Conservation (phyloP, 2,113 vertebrate species). For the Zeus faber region DNA sequence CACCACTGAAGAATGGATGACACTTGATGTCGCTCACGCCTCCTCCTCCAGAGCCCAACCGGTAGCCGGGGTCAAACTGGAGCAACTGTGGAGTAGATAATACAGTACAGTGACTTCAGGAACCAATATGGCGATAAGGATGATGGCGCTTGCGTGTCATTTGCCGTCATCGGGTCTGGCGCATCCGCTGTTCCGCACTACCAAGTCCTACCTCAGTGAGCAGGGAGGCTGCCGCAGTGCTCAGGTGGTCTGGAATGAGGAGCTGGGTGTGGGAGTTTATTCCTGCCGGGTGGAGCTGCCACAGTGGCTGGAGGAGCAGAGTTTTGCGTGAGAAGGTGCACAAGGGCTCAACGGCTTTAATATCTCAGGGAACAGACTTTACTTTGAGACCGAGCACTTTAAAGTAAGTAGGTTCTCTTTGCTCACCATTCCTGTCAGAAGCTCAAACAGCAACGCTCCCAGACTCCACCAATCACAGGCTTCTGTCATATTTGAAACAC, state of each 20-base stretch:
- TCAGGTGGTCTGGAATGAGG: constrained; percentile 85
- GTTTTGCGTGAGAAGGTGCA: neutral
- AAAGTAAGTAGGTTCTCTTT: no score
- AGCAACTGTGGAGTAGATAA: constrained; percentile 77
- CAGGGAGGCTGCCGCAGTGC: constrained; percentile 82
- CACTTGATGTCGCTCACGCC: constrained; percentile 87
- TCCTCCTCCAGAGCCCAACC: constrained; percentile 82
- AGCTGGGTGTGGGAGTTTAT: constrained; percentile 90
- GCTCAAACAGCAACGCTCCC: constrained; percentile 88
- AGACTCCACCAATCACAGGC: constrained; percentile 98
- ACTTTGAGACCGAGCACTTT: neutral
- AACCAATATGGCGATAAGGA: no score
- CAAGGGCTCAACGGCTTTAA: neutral
- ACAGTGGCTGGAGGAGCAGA: constrained; percentile 79
- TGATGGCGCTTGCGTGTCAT: neutral
- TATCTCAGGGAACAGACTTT: neutral
- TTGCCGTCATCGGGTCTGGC: neutral
- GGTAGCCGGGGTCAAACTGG: constrained; percentile 82
- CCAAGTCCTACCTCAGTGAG: constrained; percentile 83
- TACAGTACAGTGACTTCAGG: neutral
- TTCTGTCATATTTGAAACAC: constrained; percentile 82
- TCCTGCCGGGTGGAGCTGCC: constrained; percentile 87
- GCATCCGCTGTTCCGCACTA: neutral
- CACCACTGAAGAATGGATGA: constrained; percentile 86
- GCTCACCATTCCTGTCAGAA: constrained; percentile 90